Base-by-base conservation (phyloP, 2,113 vertebrate genomes). In the Albula glossodonta region DNA sequence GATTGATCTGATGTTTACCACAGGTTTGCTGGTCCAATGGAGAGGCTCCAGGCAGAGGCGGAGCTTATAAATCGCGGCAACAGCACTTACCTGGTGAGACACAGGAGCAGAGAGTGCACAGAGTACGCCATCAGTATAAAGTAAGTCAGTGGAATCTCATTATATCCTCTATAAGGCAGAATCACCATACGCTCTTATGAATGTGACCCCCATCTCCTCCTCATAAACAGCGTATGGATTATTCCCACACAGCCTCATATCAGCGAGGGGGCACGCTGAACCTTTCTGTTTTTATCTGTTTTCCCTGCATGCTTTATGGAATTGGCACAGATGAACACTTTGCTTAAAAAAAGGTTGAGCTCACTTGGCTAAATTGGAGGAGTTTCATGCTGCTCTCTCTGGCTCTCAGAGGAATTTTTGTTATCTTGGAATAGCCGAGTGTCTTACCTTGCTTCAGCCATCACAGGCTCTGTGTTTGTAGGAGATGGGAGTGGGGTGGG, bases 41-140 rank as follows among this genome's bases (percentile, higher is more conserved):
- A 98, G 94, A 94, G 98, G 88, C 25, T 97, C 74, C 97, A 99
- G 90, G 98, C 98, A 0, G 98, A 99, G 89, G 96, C 95, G 7
- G 96, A 97, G 85, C 97, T 99, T 57, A 96, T 97, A 87, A 97
- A 98, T 93, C 94, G 97, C 91, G 95, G 96, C 87, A 99, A 98
- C 91, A 98, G 98, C 95, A 99, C 98, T 81, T 99, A 98, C 92
- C 93, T 99, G 92, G 97, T 99, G 88, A 95, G 98, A 79, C 97
- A 97, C 91, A 96, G 98, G 91, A 98, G 96, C 90, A 97, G 96
- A 91, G 98, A 99, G 91, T 97, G 92, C 80, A 96, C 97, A 51
- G 98, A 99, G 92, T 99, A 99, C 81, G 98, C 98, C 85, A 96
- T 99, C 92, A 99, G 98, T 91, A 98, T 99, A 91, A 99, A 99